Base-by-base conservation (phyloP, 1,140 invertebrate genomes). In the Pachypsylla venusta region DNA sequence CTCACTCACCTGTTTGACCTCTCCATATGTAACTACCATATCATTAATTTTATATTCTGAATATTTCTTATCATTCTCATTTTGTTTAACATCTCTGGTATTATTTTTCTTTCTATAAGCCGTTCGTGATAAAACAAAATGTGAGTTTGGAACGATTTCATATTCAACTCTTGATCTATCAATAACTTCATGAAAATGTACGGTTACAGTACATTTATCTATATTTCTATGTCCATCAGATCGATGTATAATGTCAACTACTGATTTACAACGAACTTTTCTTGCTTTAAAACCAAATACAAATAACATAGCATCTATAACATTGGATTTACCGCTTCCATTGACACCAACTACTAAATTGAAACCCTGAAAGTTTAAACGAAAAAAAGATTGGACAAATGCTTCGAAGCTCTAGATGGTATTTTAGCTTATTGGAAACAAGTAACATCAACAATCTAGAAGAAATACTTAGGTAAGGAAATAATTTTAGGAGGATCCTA, bases 261-360 rank as follows among this genome's bases (percentile, higher is more conserved):
- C 78, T 70, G 98, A 98, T 73, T 98, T 98, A 0, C 90, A 93
- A 35, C 97, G 79, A 60, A 99, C 95, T 73, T 95, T 97, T 53
- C 83, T 84, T 0, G 96, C 92, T 66, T 93, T 71, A 71, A 93
- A 98, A 5, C 95, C 95, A 80, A 99, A 98, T 0, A 99, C 97
- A 80, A 99, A 99, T 61, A 99, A 75, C 85, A 99, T 91, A 0
- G 97, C 95, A 73, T 99, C 97, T 65, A 99, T 99, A 0, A 98
- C 93, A 74, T 99, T 99, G 62, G 92, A 96, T 69, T 99, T 99
- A 0, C 97, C 97, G 76, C 92, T 98, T 14, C 97, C 97, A 77
- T 99, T 99, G 0, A 96, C 96, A 1, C 97, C 97, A 67, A 99
- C 85, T 63, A 99, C 96, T 10, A 92, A 82, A 19, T 93, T 93